Conservation (phyloP, 2,797 vertebrate species). For the Prionace glauca region DNA sequence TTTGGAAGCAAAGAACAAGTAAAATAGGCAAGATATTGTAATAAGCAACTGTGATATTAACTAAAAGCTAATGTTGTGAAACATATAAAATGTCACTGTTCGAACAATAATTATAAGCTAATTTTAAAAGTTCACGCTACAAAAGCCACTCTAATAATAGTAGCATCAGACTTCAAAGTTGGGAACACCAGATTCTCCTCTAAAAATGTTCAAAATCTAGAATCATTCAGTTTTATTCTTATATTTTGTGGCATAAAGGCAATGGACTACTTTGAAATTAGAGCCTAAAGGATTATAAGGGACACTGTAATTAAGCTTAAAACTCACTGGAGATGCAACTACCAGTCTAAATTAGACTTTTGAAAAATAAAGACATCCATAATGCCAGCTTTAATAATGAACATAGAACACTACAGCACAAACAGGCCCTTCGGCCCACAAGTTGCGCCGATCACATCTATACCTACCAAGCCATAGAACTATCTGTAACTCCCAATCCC, state of each 20-base stretch:
- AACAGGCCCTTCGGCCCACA: no score
- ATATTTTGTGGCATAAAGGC: neutral
- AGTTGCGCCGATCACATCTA: no score
- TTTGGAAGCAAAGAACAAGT: neutral
- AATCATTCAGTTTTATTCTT: neutral
- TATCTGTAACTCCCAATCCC: no score
- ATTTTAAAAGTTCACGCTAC: neutral
- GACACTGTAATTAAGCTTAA: neutral
- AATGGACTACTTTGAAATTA: neutral
- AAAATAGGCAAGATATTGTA: neutral
- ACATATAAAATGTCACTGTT: neutral
- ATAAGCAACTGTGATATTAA: conserved; percentile 39
- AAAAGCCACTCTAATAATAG: neutral
- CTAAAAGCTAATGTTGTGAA: neutral
- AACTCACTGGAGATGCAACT: neutral
- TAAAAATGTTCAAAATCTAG: neutral
- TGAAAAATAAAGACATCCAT: neutral
- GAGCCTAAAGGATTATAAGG: neutral
- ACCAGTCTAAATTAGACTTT: neutral
- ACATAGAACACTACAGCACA: no score
- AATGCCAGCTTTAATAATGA: neutral
- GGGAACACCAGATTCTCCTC: neutral
- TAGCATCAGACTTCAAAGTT: neutral
- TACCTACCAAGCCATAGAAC: no score
- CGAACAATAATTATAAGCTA: neutral